Conservation (phyloP, 2,797 vertebrate genomes). For the Danio aesculapii region DNA sequence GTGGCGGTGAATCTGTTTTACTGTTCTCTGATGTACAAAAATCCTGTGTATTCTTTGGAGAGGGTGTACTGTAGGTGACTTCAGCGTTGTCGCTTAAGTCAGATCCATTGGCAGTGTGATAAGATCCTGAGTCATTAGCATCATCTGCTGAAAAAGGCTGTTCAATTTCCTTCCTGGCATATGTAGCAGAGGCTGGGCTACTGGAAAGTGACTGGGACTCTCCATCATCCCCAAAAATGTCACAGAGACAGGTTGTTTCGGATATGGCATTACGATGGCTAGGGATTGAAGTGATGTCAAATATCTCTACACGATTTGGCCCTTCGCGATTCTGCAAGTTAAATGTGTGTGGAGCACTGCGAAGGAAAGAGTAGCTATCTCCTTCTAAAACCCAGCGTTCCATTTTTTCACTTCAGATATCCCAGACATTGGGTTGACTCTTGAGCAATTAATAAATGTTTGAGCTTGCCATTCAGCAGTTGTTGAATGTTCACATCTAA, state of each 20-base stretch:
- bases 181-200: constrained; percentile 69
- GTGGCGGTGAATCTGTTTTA: constrained; percentile 40
- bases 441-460: constrained; percentile 51
- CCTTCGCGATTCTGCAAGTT: constrained; percentile 77
- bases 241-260: constrained; percentile 83
- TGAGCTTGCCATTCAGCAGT: constrained; percentile 34
- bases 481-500: constrained; percentile 42
- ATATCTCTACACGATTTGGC: constrained; percentile 82
- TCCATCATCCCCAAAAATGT: constrained; percentile 83
- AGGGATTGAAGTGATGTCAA: constrained; percentile 80
- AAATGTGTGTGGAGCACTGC: constrained; percentile 72
- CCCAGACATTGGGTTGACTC: constrained; percentile 69
- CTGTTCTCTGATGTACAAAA: constrained; percentile 40
- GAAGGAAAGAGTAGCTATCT: constrained; percentile 80
- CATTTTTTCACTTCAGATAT: constrained; percentile 77
- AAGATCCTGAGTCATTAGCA: constrained; percentile 76
- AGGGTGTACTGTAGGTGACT: constrained; percentile 71
- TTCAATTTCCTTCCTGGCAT: constrained; percentile 66
- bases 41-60: constrained; percentile 56
- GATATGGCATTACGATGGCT: constrained; percentile 76
- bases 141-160: constrained; percentile 68
- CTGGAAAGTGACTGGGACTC: constrained; percentile 74
- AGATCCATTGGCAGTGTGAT: constrained; percentile 79
- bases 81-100: constrained; percentile 85
- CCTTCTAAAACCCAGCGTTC: constrained; percentile 83